A percentile compares a stretch with the other conserved stretches of the same genome.
Conservation (phyloP, 1,140 invertebrate genomes). For the Caenorhabditis brenneri region DNA sequence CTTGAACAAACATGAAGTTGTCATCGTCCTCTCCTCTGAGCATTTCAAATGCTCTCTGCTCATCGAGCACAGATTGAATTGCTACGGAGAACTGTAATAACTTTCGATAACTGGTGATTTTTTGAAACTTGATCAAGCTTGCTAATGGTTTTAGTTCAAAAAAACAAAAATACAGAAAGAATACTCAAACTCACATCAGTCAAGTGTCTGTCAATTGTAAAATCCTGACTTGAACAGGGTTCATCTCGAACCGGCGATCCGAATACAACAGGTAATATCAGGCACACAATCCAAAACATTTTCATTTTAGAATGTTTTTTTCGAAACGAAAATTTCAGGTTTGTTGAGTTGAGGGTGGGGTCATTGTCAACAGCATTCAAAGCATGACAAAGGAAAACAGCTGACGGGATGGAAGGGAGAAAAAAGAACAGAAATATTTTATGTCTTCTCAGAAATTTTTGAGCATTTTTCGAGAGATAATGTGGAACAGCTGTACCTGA, state of each 20-base stretch:
- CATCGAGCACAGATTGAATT: neutral
- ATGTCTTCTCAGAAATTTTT: neutral
- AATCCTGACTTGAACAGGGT: neutral
- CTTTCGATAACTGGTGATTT: no score
- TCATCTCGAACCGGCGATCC: neutral
- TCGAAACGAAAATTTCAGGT: no score
- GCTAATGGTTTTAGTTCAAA: no score
- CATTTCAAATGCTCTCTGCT: neutral
- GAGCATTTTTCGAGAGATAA: neutral
- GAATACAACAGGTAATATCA: neutral
- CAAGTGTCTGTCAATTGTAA: neutral
- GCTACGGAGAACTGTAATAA: slow-evolving; percentile 2
- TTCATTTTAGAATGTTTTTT: neutral
- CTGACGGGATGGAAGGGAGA: neutral
- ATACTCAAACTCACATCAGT: neutral
- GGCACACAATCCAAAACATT: neutral
- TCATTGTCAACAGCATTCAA: neutral
- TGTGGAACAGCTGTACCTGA: neutral
- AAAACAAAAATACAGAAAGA: no score
- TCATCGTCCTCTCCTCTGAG: neutral
- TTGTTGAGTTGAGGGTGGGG: no score
- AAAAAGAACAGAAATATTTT: neutral
- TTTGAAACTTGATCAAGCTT: no score
- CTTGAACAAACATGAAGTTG: slow-evolving; percentile 17
- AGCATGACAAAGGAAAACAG: slow-evolving; percentile 20